A percentile compares a stretch with the other conserved stretches of the same genome.
phyloP scores from a whole-genome alignment of 1,140 invertebrate genomes.

The Euwallacea similis region DNA sequence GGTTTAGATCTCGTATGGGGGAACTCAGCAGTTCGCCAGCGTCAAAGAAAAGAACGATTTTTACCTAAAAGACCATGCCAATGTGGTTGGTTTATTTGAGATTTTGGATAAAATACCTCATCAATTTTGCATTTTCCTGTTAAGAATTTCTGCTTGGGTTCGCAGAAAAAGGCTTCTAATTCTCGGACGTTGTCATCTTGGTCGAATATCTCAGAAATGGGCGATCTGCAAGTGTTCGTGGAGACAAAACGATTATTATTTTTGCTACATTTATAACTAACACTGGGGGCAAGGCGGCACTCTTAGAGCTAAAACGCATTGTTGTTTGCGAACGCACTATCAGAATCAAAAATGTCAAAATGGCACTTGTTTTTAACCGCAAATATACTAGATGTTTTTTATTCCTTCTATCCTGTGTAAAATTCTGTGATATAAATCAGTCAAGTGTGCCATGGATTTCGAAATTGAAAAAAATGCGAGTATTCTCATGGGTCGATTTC shows the following conservation, averaged over 20 bases:
- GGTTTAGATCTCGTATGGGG: constrained; percentile 71
- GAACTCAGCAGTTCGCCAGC: constrained; percentile 75
- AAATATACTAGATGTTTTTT: too few relatives aligned
- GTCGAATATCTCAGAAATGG: constrained; percentile 33
- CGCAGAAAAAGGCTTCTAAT: constrained; percentile 73
- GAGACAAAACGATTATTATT: neutral
- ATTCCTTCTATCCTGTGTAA: too few relatives aligned
- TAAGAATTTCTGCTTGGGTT: constrained; percentile 64
- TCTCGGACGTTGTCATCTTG: constrained; percentile 68
- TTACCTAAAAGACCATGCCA: constrained; percentile 54
- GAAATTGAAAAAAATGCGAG: too few relatives aligned
- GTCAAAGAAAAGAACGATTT: constrained; percentile 71
- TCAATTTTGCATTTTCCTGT: constrained; percentile 66
- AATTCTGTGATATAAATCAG: too few relatives aligned
- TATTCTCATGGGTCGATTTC: too few relatives aligned
- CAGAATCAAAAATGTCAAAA: too few relatives aligned
- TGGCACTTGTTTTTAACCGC: too few relatives aligned
- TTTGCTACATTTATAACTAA: neutral
- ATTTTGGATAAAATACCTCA: constrained; percentile 44
- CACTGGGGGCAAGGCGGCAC: too few relatives aligned
- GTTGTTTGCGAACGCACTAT: too few relatives aligned
- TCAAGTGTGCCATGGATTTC: too few relatives aligned
- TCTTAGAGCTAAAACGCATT: too few relatives aligned
- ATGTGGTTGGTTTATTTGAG: neutral
- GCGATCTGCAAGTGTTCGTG: constrained; percentile 23